phyloP scores from a whole-genome alignment of 2,797 vertebrate species.

The Malacoraja senta region DNA sequence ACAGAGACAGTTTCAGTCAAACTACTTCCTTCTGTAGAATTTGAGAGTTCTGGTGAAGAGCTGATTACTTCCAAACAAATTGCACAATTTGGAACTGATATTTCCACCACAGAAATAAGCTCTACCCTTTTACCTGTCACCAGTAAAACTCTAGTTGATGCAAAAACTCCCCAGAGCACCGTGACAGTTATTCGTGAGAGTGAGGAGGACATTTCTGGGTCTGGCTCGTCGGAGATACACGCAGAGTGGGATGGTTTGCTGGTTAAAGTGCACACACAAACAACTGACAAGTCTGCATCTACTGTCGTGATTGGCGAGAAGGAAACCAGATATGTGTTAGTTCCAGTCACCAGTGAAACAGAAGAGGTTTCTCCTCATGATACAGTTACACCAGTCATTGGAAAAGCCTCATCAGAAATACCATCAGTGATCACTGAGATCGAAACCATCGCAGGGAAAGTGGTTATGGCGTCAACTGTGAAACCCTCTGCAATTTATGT shows the following conservation, averaged over 20 bases:
- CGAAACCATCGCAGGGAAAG: neutral
- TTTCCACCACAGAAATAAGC: neutral
- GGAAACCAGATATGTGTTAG: neutral
- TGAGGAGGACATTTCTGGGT: too few species aligned
- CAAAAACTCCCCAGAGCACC: neutral
- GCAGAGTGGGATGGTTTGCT: neutral
- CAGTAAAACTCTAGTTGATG: neutral
- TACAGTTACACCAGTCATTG: neutral
- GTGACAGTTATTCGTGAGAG: neutral
- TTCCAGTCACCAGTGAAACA: neutral
- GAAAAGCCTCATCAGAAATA: neutral
- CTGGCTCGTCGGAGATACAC: neutral
- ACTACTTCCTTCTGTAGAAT: neutral
- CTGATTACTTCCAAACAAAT: too few species aligned
- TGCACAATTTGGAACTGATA: too few species aligned
- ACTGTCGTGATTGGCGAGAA: neutral
- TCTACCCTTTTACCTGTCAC: neutral
- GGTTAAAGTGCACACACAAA: neutral
- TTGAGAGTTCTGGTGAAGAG: slow-evolving; percentile 19
- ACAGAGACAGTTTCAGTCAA: neutral
- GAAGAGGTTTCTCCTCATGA: neutral
- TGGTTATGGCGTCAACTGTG: too few species aligned
- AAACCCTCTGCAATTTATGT: too few species aligned
- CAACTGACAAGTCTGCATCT: neutral
- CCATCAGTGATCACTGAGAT: too few species aligned